Conservation (phyloP, 2,888 invertebrate genomes). For the Troides aeacus region DNA sequence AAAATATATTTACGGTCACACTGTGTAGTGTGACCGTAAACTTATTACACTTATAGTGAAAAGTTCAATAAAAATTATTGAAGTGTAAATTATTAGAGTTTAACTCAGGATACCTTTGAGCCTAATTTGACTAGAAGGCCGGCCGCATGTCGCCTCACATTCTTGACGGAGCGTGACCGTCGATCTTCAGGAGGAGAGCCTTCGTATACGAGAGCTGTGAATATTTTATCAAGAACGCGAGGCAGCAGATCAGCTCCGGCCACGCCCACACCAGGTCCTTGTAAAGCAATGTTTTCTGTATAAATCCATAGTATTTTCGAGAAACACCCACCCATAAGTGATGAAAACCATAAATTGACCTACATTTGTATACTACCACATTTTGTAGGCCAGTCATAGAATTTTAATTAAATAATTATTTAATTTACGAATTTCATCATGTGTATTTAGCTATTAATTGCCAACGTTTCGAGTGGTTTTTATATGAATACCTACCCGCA, state of each 20-base stretch:
- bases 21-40: too few species aligned
- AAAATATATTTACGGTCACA: too few species aligned
- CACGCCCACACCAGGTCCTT: constrained; percentile 62
- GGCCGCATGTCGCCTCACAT: constrained; percentile 93
- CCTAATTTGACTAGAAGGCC: constrained; percentile 94
- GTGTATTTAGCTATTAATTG: too few species aligned
- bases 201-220: constrained; percentile 88
- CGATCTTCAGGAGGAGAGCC: constrained; percentile 81
- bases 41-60: too few species aligned
- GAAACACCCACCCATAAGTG: background rate
- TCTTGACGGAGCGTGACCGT: constrained; percentile 87
- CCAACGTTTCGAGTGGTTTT: too few species aligned
- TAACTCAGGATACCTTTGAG: constrained; percentile 76
- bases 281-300: too few species aligned
- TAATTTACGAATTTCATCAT: too few species aligned
- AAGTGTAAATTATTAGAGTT: background rate
- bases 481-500: constrained; percentile 61
- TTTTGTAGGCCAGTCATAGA: too few species aligned
- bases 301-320: background rate
- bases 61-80: too few species aligned
- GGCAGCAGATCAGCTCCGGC: constrained; percentile 82
- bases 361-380: too few species aligned
- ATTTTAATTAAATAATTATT: too few species aligned
- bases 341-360: too few species aligned
- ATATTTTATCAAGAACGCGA: constrained; percentile 92